A percentile compares a stretch with the other conserved stretches of the same genome.
Evolutionary conservation across 2,113 vertebrate species (phyloP).

Genomic region (Pomatostomus ruficeps): DNA sequence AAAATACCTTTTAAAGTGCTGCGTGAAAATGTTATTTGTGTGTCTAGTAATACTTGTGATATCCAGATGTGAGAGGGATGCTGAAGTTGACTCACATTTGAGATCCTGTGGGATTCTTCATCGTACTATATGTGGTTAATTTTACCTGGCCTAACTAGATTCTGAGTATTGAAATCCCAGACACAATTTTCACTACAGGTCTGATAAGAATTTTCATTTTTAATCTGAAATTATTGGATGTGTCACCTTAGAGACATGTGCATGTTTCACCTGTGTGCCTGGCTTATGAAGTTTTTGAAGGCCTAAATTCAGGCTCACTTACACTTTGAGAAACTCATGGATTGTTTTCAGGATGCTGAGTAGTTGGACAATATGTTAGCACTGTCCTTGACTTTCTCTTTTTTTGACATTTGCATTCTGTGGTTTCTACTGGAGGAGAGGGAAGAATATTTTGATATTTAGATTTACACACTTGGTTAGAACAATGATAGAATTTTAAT

Average conservation of each 20-base stretch:
- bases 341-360: background rate
- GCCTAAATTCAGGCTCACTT: background rate
- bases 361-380: background rate
- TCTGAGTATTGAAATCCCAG: background rate
- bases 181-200: background rate
- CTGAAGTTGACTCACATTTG: background rate
- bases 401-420: background rate
- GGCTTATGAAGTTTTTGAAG: background rate
- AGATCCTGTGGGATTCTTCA: background rate
- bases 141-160: background rate
- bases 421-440: background rate
- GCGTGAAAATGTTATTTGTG: background rate
- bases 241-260: background rate
- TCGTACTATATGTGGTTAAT: background rate
- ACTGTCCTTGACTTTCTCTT: background rate
- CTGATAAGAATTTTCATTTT: background rate
- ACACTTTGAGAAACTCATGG: background rate
- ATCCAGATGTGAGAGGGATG: background rate
- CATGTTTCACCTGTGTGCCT: background rate
- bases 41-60: background rate
- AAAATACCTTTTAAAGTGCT: background rate
- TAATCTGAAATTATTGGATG: background rate
- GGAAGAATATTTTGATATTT: background rate
- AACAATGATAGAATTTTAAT: background rate
- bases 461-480: background rate